Evolutionary conservation across 2,797 vertebrate genomes (phyloP).

Genomic region (Octomys mimax): DNA sequence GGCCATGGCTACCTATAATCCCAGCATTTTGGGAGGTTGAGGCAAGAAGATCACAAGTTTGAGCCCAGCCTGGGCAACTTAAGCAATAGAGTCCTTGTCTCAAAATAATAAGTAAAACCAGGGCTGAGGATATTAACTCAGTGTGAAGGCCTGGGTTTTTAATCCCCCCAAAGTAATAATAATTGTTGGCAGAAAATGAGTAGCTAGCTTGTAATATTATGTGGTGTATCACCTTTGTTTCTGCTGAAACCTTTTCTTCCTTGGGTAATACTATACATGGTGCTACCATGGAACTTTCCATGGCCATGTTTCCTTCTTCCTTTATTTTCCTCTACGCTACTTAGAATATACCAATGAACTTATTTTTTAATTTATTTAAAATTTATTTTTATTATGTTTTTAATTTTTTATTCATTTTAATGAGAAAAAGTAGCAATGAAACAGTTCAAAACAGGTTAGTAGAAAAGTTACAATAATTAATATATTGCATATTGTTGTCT

Average conservation of each 20-base stretch:
- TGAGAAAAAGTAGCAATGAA: too few relatives aligned
- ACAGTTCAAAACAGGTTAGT: too few relatives aligned
- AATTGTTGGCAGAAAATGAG: slow-evolving; percentile 9
- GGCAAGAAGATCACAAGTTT: neutral
- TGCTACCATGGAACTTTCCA: neutral
- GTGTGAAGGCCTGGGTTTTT: neutral
- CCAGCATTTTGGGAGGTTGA: neutral
- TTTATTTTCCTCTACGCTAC: slow-evolving; percentile 13
- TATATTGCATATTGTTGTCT: too few relatives aligned
- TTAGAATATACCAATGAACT: neutral
- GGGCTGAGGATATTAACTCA: neutral
- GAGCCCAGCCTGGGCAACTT: neutral
- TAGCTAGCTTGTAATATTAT: neutral
- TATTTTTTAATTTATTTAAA: neutral
- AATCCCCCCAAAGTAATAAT: neutral
- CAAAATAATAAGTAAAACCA: neutral
- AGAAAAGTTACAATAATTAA: too few relatives aligned
- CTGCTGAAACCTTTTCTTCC: neutral
- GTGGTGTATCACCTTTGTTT: neutral
- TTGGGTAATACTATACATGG: neutral
- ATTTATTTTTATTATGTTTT: too few relatives aligned
- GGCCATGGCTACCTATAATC: neutral
- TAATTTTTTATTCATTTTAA: too few relatives aligned
- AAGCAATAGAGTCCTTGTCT: neutral
- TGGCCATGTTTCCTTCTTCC: neutral